Evolutionary conservation across 2,888 invertebrate species (phyloP).

Genomic region (Agrochola litura): DNA sequence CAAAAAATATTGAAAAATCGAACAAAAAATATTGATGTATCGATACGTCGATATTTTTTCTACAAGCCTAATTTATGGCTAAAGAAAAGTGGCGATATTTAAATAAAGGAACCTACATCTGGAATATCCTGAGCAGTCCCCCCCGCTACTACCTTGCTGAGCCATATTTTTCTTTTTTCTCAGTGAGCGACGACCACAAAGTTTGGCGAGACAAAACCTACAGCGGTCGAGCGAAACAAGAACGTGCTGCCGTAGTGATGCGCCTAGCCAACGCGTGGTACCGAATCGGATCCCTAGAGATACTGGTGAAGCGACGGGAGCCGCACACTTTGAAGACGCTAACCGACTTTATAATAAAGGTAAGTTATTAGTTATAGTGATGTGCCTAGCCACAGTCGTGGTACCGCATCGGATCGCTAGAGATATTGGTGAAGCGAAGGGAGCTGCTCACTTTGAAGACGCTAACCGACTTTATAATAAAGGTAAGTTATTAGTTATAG

Average conservation of each 20-base stretch:
- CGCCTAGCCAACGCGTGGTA: slow-evolving; percentile 90
- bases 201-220: slow-evolving; percentile 92
- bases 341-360: slow-evolving; percentile 88
- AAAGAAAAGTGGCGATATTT: background rate
- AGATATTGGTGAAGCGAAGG: slow-evolving; percentile 89
- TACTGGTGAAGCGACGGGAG: slow-evolving; percentile 88
- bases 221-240: slow-evolving; percentile 88
- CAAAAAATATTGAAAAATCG: too few species aligned
- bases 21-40: too few species aligned
- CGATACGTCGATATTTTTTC: too few species aligned
- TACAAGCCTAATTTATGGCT: background rate
- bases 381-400: slow-evolving; percentile 89
- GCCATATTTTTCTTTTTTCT: background rate
- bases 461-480: slow-evolving; percentile 88
- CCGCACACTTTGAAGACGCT: slow-evolving; percentile 85
- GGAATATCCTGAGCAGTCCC: too few species aligned
- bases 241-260: slow-evolving; percentile 90
- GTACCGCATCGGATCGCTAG: slow-evolving; percentile 92
- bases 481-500: slow-evolving; percentile 64
- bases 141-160: too few species aligned
- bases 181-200: slow-evolving; percentile 89
- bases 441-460: slow-evolving; percentile 86
- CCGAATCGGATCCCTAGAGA: slow-evolving; percentile 92
- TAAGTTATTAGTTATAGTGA: background rate
- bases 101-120: background rate